Conservation (phyloP, 2,113 vertebrate species). For the Scophthalmus maximus region DNA sequence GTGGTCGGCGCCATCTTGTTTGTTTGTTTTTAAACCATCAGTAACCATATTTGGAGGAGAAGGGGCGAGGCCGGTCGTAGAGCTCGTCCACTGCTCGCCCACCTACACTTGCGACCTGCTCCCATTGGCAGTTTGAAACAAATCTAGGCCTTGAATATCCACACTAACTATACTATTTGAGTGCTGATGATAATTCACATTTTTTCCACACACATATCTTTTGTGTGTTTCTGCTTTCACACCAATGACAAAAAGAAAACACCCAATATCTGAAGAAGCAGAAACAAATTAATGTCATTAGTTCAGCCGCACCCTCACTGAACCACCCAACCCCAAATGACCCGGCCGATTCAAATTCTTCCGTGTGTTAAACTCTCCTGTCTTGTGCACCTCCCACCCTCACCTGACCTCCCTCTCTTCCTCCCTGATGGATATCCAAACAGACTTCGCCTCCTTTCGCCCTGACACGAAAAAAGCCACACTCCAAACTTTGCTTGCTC, state of each 20-base stretch:
- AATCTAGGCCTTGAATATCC: too few relatives aligned
- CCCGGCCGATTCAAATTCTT: slow-evolving; percentile 25
- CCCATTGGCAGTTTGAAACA: neutral
- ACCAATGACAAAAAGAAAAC: slow-evolving; percentile 29
- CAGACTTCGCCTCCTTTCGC: slow-evolving; percentile 10
- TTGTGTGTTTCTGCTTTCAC: neutral
- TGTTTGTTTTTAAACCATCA: too few relatives aligned
- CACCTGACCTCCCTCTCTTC: slow-evolving; percentile 27
- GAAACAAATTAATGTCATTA: slow-evolving; percentile 11
- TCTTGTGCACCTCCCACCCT: slow-evolving; percentile 6
- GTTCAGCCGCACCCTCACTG: slow-evolving; percentile 33
- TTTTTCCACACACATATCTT: neutral
- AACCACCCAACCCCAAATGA: slow-evolving; percentile 53
- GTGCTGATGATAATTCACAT: neutral
- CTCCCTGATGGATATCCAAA: slow-evolving; percentile 33
- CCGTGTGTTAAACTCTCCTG: slow-evolving; percentile 6
- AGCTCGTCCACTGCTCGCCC: too few relatives aligned
- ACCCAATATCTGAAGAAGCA: neutral
- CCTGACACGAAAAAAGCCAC: slow-evolving; percentile 12
- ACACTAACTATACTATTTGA: too few relatives aligned
- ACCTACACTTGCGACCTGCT: neutral
- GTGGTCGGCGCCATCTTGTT: too few relatives aligned
- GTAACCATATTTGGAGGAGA: too few relatives aligned
- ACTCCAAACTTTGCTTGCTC: too few relatives aligned
- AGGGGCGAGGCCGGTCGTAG: too few relatives aligned